Base-by-base conservation (phyloP, 37 sponge, comb jelly and placozoan genomes). In the Geodia barretti region DNA sequence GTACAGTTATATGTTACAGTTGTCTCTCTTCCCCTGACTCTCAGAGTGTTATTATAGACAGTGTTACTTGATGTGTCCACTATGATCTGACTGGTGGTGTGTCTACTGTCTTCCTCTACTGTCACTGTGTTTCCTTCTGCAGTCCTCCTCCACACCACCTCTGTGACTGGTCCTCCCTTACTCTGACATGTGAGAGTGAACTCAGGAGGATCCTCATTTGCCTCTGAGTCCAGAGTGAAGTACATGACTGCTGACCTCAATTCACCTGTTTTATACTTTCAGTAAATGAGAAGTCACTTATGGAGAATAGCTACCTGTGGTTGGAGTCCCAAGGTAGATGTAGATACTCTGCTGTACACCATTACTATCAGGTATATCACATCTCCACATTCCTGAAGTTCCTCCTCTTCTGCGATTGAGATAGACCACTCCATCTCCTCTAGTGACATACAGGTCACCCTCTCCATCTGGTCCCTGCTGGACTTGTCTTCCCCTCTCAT, bases 11-110 rank as follows among this genome's bases (percentile, higher is more conserved):
- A 47, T 47, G 7, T 7, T 47, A 7, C 54, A 47, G 11, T 14
- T n/a, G n/a, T n/a, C 54, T 47, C 54, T 47, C 54, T 47, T 47
- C 54, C 54, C 54, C 54, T 47, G 54, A 47, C 54, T 47, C 54
- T 47, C 54, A 47, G 54, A 17, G 11, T 47, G 54, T 47, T 47
- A 7, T 47, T 14, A 47, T 47, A 47, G 7, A 47, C 54, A 47
- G 54, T 47, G 54, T 17, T 14, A 47, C 14, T 47, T 47, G 54
- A 47, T 47, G 54, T 47, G 14, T 47, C 14, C 14, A 47, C 54
- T 47, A 47, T 47, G 14, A 47, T 47, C 54, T 47, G 54, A 14
- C 11, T 47, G 14, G 54, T 47, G 54, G 7, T 47, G 54, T 47
- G 54, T 17, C 14, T 14, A 47, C 14, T 47, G 54, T 47, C 54